Evolutionary conservation across 2,797 vertebrate species (phyloP).

Genomic region (Schizopygopsis pylzovi): DNA sequence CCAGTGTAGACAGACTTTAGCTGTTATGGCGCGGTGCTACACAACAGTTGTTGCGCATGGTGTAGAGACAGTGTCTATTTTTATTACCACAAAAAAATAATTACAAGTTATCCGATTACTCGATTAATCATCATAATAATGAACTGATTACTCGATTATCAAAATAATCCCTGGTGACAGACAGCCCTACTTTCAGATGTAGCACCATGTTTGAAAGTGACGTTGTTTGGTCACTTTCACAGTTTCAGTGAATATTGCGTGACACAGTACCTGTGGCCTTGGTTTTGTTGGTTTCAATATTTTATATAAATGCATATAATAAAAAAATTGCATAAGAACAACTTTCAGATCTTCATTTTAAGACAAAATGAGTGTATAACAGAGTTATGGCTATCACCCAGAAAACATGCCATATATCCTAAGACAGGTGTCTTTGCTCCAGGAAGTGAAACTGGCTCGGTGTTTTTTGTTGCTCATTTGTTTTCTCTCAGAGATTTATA

Average conservation of each 20-base stretch:
- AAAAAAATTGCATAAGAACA: neutral
- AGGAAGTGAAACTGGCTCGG: neutral
- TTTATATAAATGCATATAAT: neutral
- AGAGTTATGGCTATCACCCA: neutral
- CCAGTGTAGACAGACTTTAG: no score
- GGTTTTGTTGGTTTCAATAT: neutral
- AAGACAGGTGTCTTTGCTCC: neutral
- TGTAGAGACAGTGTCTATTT: no score
- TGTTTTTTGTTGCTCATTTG: constrained; percentile 16
- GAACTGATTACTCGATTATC: no score
- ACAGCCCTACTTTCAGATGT: no score
- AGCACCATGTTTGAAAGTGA: no score
- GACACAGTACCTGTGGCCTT: neutral
- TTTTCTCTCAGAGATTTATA: constrained; percentile 15
- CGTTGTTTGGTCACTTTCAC: no score
- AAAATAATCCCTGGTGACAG: no score
- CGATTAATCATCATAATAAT: no score
- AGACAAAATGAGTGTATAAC: neutral
- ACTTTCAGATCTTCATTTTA: neutral
- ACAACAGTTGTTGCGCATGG: no score
- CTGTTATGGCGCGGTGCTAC: no score
- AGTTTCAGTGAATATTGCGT: neutral
- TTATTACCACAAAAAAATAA: no score
- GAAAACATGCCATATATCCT: neutral
- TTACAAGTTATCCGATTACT: no score